phyloP scores from a whole-genome alignment of 2,797 vertebrate species.

The Gallinago solitaria region DNA sequence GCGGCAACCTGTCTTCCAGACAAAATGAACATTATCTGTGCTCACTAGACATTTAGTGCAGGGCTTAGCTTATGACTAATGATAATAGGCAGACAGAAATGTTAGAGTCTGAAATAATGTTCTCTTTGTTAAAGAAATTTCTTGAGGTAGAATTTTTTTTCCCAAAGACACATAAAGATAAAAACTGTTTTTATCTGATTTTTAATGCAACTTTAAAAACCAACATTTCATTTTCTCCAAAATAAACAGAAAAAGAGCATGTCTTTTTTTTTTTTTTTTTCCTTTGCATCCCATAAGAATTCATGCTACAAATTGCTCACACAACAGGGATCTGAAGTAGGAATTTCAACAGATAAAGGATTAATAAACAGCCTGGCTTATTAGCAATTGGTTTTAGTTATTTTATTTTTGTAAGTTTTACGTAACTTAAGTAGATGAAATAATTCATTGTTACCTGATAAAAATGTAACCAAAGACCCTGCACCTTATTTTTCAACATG shows the following conservation, averaged over 20 bases:
- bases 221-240: conserved; percentile 58
- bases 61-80: conserved; percentile 91
- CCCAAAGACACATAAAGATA: conserved; percentile 75
- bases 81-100: conserved; percentile 92
- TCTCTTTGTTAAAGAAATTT: conserved; percentile 90
- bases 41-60: conserved; percentile 92
- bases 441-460: neutral
- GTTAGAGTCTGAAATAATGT: conserved; percentile 91
- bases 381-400: neutral
- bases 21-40: conserved; percentile 98
- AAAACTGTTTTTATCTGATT: conserved; percentile 73
- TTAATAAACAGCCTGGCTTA: conserved; percentile 29
- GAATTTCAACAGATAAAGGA: conserved; percentile 33
- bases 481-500: neutral
- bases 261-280: neutral
- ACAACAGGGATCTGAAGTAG: conserved; percentile 20
- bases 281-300: conserved; percentile 60
- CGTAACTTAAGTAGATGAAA: conserved; percentile 37
- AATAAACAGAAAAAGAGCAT: conserved; percentile 59
- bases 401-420: conserved; percentile 27
- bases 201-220: conserved; percentile 57
- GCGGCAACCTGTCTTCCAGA: conserved; percentile 96
- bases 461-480: neutral
- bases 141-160: conserved; percentile 82
- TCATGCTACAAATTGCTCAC: conserved; percentile 40